Evolutionary conservation across 2,797 vertebrate genomes (phyloP).

Genomic region (Helostoma temminkii): DNA sequence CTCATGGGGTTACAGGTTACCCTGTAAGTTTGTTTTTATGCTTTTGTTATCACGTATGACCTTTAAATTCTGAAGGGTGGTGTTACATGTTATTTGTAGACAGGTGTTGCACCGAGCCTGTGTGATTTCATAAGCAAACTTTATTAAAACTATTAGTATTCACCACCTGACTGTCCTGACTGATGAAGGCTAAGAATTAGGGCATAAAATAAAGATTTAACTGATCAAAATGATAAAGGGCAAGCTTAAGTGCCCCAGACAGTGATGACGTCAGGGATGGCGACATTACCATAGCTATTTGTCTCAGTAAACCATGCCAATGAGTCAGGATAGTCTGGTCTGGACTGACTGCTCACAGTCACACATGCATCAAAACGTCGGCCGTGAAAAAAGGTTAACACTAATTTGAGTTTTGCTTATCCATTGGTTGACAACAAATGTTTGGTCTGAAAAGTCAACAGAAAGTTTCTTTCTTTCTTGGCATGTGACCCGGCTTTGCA

Average conservation of each 20-base stretch:
- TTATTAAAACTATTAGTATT: not conserved
- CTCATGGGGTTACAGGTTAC: constrained; percentile 77
- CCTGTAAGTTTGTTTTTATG: constrained; percentile 68
- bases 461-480: constrained; percentile 34
- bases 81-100: not conserved
- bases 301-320: not conserved
- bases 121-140: not conserved
- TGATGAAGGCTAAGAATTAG: too few species aligned
- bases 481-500: too few species aligned
- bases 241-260: not conserved
- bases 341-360: not conserved
- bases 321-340: not conserved
- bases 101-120: not conserved
- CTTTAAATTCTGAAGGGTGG: not conserved
- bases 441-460: not conserved
- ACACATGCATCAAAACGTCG: too few species aligned
- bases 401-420: not conserved
- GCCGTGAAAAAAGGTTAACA: too few species aligned
- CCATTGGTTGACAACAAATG: constrained; percentile 7
- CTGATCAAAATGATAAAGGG: too few species aligned
- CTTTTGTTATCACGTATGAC: not conserved
- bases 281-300: not conserved
- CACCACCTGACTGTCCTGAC: not conserved
- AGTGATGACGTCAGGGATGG: not conserved
- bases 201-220: not conserved